phyloP scores from a whole-genome alignment of 2,888 invertebrate species.

The Euzetes globulus region DNA sequence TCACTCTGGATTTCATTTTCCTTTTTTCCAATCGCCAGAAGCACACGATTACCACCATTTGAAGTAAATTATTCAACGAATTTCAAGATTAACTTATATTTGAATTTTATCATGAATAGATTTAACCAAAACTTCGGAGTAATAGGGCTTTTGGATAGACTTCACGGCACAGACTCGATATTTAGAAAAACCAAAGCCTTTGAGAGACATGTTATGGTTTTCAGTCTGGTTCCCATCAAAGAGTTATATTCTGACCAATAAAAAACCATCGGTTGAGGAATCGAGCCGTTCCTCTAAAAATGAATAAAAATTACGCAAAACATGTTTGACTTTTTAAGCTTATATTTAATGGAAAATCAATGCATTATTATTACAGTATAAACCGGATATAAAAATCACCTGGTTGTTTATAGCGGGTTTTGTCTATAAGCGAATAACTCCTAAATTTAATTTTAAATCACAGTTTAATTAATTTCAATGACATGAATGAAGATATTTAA shows the following conservation, averaged over 20 bases:
- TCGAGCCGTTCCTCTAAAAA: background rate
- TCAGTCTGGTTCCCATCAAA: constrained; percentile 46
- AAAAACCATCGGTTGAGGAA: background rate
- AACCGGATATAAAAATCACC: too few species aligned
- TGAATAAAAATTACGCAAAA: background rate
- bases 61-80: constrained; percentile 51
- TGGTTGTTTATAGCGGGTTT: too few species aligned
- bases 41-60: constrained; percentile 80
- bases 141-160: constrained; percentile 67
- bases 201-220: constrained; percentile 56
- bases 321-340: background rate
- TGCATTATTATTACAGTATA: too few species aligned
- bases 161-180: constrained; percentile 71
- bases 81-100: background rate
- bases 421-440: too few species aligned
- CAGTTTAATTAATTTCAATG: too few species aligned
- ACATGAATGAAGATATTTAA: too few species aligned
- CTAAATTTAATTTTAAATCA: too few species aligned
- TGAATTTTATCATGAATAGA: constrained; percentile 26
- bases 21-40: constrained; percentile 75
- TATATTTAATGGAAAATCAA: background rate
- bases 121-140: constrained; percentile 71
- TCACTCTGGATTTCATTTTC: constrained; percentile 77
- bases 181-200: constrained; percentile 66
- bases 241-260: constrained; percentile 33